Evolutionary conservation across 1,140 invertebrate species (phyloP), one percentile per base, ranked within the genome.

Genomic region (Phymorhynchus buccinoides): DNA sequence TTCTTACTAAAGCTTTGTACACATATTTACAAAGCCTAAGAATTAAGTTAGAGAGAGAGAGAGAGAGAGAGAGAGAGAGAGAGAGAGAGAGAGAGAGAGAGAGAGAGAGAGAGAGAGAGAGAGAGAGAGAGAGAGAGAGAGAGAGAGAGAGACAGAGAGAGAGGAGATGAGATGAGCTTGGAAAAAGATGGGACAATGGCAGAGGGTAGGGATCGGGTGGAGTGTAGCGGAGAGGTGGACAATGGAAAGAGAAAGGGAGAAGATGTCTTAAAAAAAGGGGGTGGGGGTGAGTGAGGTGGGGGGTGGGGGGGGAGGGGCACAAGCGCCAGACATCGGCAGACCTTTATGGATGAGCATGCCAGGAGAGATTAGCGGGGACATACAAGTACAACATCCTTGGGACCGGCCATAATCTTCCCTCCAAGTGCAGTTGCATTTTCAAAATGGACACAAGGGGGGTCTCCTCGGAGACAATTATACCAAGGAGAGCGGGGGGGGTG

Each of bases 291-390:
- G 62, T 22, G 68, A 39, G 71, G 37, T 75, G 22, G 71, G 35
- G 37, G 68, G 1, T 9, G n/a, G 48, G 22, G 68, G 7, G 44
- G 77, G 39, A 27, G 39, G 77, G 37, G 14, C 3, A 48, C 27
- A 35, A 39, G 32, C 52, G 16, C 2, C 14, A 6, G 73, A 39
- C 37, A 75, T 0, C 73, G 22, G 37, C 37, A 41, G 73, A 30
- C 32, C 41, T 71, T 83, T 83, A 83, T 83, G 56, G 81, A 83
- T 83, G 81, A 32, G 81, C n/a, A 71, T 83, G 81, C 81, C 81
- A 83, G 62, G n/a, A 42, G n/a, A 66, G 66, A 83, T 83, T 83
- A 83, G 81, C 27, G n/a, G 37, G 4, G 81, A 83, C 81, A 83
- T 83, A 83, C 66, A 83, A 83, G 80, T 66, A 81, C 80, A 66